A percentile compares a stretch with the other conserved stretches of the same genome.
Conservation (phyloP, 2,888 invertebrate genomes). For the Dasysyrphus tricinctus region DNA sequence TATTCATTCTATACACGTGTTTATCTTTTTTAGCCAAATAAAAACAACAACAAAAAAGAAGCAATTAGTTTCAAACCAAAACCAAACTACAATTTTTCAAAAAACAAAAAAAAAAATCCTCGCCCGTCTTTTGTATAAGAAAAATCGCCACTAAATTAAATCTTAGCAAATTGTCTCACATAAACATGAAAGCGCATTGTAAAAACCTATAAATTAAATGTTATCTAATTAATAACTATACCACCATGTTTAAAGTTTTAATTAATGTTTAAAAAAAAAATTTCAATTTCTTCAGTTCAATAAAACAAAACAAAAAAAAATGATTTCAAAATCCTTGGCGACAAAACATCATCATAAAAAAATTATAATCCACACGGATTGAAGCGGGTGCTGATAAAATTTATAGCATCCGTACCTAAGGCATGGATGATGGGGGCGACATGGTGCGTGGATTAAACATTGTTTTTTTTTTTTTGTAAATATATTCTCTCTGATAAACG, state of each 20-base stretch:
- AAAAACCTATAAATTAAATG: conserved; percentile 56
- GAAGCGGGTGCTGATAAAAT: conserved; percentile 49
- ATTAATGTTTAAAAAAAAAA: conserved; percentile 27
- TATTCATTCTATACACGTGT: too few species aligned
- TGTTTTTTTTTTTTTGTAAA: background rate
- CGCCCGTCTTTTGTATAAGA: background rate
- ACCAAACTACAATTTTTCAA: too few species aligned
- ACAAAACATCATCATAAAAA: conserved; percentile 26
- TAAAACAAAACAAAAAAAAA: background rate
- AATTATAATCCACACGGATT: conserved; percentile 1
- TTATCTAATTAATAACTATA: conserved; percentile 60
- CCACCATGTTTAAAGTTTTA: conserved; percentile 54
- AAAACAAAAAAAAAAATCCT: background rate
- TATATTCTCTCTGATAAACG: conserved; percentile 35
- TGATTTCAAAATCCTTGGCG: conserved; percentile 38
- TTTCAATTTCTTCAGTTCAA: background rate
- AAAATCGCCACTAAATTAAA: conserved; percentile 27
- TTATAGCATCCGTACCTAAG: conserved; percentile 68
- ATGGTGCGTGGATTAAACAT: conserved; percentile 25
- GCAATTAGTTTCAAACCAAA: too few species aligned
- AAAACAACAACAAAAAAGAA: too few species aligned
- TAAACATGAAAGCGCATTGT: conserved; percentile 51
- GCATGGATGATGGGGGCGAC: conserved; percentile 40
- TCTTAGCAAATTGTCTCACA: conserved; percentile 23
- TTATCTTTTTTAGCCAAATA: too few species aligned